Evolutionary conservation across 2,113 vertebrate genomes (phyloP).

Genomic region (Ailurus styani): DNA sequence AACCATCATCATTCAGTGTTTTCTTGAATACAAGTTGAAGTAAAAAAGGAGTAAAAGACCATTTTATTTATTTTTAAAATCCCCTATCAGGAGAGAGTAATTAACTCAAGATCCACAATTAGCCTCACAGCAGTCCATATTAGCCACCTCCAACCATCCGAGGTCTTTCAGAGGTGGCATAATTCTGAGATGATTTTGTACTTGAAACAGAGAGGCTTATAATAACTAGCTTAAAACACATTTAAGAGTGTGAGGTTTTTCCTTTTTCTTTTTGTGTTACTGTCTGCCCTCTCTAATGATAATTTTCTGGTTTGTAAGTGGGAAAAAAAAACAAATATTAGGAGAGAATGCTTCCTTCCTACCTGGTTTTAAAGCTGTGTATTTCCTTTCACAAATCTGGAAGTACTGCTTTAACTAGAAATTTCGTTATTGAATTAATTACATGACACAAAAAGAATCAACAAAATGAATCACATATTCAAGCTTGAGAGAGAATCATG

Average conservation of each 20-base stretch:
- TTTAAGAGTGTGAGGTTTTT: constrained; percentile 41
- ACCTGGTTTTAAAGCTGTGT: background rate
- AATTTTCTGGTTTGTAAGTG: constrained; percentile 22
- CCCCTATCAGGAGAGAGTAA: constrained; percentile 81
- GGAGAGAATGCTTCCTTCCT: constrained; percentile 39
- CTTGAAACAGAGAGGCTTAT: constrained; percentile 57
- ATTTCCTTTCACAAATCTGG: constrained; percentile 10
- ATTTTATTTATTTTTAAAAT: constrained; percentile 76
- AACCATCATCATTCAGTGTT: constrained; percentile 71
- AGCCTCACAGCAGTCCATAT: constrained; percentile 80
- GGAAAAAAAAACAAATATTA: background rate
- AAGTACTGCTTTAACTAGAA: constrained; percentile 45
- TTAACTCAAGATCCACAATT: constrained; percentile 84
- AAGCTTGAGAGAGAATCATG: background rate
- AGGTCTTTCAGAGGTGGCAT: constrained; percentile 79
- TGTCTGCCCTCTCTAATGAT: constrained; percentile 2
- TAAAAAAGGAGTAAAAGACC: constrained; percentile 72
- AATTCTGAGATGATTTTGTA: constrained; percentile 76
- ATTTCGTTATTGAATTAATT: constrained; percentile 53
- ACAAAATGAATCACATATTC: constrained; percentile 36
- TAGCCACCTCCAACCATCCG: constrained; percentile 72
- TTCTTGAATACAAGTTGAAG: constrained; percentile 72
- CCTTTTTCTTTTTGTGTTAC: constrained; percentile 36
- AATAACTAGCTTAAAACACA: constrained; percentile 55
- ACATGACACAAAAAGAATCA: constrained; percentile 39